Percentiles rank a stretch among this genome's conserved stretches.
Evolutionary conservation across 2,113 vertebrate genomes (phyloP).

Genomic region (Protobothrops flavoviridis): DNA sequence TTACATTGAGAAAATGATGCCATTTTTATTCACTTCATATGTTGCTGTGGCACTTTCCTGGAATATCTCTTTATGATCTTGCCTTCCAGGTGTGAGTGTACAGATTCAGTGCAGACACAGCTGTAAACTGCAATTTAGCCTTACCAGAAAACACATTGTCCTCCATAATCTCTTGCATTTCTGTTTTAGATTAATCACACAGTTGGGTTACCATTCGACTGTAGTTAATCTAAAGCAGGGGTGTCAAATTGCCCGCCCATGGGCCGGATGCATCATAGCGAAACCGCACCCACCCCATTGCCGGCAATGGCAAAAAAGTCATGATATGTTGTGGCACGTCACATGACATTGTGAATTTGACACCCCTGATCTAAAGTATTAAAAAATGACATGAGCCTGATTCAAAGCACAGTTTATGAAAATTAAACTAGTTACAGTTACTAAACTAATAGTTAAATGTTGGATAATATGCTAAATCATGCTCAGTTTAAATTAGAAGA

Average conservation of each 20-base stretch:
- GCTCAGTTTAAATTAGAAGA: neutral
- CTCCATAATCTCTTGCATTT: neutral
- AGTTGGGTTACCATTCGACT: neutral
- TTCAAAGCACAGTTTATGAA: neutral
- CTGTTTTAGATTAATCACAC: neutral
- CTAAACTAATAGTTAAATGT: neutral
- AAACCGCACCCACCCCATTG: too few species aligned
- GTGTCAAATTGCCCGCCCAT: too few species aligned
- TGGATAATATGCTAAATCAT: neutral
- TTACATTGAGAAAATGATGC: neutral
- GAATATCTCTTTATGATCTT: neutral
- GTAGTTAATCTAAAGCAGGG: neutral
- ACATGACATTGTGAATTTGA: too few species aligned
- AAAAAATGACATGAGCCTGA: neutral
- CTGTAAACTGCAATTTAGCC: neutral
- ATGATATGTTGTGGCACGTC: accelerated
- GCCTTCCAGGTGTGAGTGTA: neutral
- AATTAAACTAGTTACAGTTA: neutral
- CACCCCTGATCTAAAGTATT: neutral
- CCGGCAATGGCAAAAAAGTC: too few species aligned
- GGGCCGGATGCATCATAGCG: too few species aligned
- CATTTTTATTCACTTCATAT: neutral
- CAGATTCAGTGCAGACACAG: neutral
- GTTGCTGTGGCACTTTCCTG: neutral
- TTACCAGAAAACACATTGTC: neutral